phyloP scores from a whole-genome alignment of 2,797 vertebrate genomes.

The Spinus pinus region DNA sequence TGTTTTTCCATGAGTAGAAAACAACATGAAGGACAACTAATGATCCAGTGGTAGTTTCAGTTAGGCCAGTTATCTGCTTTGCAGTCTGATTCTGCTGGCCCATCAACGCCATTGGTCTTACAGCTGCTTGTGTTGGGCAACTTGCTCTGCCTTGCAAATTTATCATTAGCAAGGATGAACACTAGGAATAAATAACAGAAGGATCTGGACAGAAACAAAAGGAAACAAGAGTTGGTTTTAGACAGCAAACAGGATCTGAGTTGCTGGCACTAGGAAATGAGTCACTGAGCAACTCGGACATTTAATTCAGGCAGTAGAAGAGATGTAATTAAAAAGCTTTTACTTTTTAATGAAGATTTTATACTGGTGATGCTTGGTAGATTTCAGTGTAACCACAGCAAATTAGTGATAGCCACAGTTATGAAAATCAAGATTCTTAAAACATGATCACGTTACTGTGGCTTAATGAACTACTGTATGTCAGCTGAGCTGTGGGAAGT shows the following conservation, averaged over 20 bases:
- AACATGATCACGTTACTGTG: background rate
- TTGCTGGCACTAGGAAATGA: background rate
- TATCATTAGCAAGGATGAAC: background rate
- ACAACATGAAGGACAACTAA: background rate
- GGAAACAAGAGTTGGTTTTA: background rate
- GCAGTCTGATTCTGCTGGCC: background rate
- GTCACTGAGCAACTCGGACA: background rate
- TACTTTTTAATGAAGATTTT: background rate
- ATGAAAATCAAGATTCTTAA: background rate
- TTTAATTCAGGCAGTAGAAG: background rate
- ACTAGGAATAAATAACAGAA: background rate
- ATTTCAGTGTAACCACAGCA: background rate
- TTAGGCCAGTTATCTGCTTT: background rate
- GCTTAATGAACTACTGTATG: background rate
- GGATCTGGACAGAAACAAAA: background rate
- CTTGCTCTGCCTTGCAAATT: background rate
- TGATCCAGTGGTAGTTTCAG: background rate
- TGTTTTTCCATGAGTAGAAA: background rate
- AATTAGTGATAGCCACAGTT: slow-evolving; percentile 4
- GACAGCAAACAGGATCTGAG: background rate
- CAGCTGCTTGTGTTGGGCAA: background rate
- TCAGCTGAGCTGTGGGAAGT: background rate
- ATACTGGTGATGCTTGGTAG: background rate
- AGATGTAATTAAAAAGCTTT: background rate
- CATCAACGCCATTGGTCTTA: background rate